Evolutionary conservation across 2,113 vertebrate genomes (phyloP).

Genomic region (Pao palembangensis): DNA sequence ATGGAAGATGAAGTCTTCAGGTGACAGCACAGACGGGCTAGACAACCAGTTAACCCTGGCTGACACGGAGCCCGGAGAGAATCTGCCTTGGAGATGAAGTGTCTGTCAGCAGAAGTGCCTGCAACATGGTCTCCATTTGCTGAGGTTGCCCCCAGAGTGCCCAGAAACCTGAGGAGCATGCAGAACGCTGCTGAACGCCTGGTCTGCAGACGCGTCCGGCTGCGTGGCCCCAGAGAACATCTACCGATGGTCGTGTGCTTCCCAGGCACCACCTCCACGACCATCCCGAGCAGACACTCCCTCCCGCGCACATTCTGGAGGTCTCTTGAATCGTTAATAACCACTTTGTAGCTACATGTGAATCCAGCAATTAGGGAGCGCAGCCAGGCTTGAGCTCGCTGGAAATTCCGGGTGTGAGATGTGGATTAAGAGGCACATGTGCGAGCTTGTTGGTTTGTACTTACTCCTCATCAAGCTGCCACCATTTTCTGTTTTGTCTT

Average conservation of each 20-base stretch:
- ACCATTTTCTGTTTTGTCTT: slow-evolving; percentile 3
- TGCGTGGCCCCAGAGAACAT: slow-evolving; percentile 12
- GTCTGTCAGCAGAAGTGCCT: slow-evolving; percentile 33
- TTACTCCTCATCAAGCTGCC: background rate
- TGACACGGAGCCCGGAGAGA: slow-evolving; percentile 31
- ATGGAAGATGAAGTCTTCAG: slow-evolving; percentile 20
- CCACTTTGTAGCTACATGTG: slow-evolving; percentile 32
- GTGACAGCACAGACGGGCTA: slow-evolving; percentile 2
- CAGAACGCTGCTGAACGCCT: slow-evolving; percentile 44
- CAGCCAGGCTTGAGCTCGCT: slow-evolving; percentile 19
- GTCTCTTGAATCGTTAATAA: slow-evolving; percentile 32
- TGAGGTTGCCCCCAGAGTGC: slow-evolving; percentile 45
- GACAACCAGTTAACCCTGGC: slow-evolving; percentile 12
- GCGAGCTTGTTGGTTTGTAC: background rate
- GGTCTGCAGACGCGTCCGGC: slow-evolving; percentile 1
- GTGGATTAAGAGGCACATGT: slow-evolving; percentile 42
- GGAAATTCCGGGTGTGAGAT: slow-evolving; percentile 53
- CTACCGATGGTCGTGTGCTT: slow-evolving; percentile 25
- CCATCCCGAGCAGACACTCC: slow-evolving; percentile 17
- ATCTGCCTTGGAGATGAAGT: slow-evolving; percentile 47
- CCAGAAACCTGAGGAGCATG: slow-evolving; percentile 47
- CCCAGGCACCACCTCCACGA: slow-evolving; percentile 20
- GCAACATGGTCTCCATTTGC: slow-evolving; percentile 48
- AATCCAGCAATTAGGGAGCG: slow-evolving; percentile 21
- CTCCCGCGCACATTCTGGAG: slow-evolving; percentile 30